phyloP scores from a whole-genome alignment of 2,888 invertebrate species.

The Eupithecia exiguata region DNA sequence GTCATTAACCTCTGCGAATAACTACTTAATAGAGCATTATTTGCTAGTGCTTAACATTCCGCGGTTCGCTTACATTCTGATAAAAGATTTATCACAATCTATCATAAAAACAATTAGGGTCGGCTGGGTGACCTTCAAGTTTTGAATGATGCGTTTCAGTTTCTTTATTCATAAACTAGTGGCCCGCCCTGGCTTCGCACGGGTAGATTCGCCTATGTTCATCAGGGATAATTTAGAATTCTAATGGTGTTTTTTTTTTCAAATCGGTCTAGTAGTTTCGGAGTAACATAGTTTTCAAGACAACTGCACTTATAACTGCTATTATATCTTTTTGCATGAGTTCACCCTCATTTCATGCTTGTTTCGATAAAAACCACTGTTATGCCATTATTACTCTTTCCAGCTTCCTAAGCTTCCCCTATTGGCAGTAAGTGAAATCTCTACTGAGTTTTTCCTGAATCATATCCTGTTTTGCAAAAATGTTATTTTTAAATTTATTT shows the following conservation, averaged over 20 bases:
- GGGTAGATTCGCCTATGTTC: too few relatives aligned
- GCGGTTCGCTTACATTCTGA: constrained; percentile 14
- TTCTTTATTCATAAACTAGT: too few relatives aligned
- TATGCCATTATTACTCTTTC: neutral
- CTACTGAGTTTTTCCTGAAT: neutral
- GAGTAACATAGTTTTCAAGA: too few relatives aligned
- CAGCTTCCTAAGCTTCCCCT: neutral
- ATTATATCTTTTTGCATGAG: too few relatives aligned
- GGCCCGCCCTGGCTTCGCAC: too few relatives aligned
- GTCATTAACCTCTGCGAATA: constrained; percentile 29
- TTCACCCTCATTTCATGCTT: neutral
- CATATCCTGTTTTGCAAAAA: neutral
- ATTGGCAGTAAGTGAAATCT: neutral
- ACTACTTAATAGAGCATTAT: constrained; percentile 5
- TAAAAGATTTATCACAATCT: constrained; percentile 29
- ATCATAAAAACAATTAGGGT: constrained; percentile 25
- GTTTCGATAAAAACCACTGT: neutral
- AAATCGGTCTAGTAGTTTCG: too few relatives aligned
- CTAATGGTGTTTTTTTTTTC: too few relatives aligned
- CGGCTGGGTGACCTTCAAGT: constrained; percentile 14
- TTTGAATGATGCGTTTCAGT: too few relatives aligned
- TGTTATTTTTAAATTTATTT: neutral
- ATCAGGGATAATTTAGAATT: too few relatives aligned
- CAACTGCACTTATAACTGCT: too few relatives aligned
- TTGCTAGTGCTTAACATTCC: constrained; percentile 26